Percentiles rank a stretch among this genome's conserved stretches.
phyloP scores from a whole-genome alignment of 2,888 invertebrate genomes.

The Eilema griseolum region DNA sequence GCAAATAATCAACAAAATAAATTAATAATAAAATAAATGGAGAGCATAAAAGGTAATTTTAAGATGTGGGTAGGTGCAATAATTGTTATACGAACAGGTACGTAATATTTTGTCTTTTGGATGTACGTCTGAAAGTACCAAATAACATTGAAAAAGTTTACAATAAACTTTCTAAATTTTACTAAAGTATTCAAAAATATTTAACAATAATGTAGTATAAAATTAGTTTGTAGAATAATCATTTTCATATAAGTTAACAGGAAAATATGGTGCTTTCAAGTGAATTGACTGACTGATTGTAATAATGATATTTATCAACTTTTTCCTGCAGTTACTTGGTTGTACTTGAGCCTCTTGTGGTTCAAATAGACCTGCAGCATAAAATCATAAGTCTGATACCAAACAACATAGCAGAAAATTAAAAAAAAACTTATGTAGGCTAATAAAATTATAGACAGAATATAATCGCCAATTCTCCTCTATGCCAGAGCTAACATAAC shows the following conservation, averaged over 20 bases:
- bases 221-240: background rate
- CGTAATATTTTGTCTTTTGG: background rate
- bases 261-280: conserved; percentile 2
- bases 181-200: background rate
- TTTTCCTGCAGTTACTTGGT: background rate
- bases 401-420: background rate
- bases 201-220: background rate
- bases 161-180: background rate
- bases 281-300: background rate
- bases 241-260: conserved; percentile 2
- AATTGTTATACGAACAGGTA: background rate
- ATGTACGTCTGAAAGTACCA: background rate
- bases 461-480: conserved; percentile 27
- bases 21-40: background rate
- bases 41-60: background rate
- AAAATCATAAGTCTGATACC: background rate
- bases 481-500: conserved; percentile 33
- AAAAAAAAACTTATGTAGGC: background rate
- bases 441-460: conserved; percentile 5
- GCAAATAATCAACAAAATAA: background rate
- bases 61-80: conserved; percentile 2
- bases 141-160: background rate
- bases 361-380: background rate
- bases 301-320: background rate
- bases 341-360: background rate